Percentiles rank a stretch among this genome's conserved stretches.
phyloP scores from a whole-genome alignment of 2,113 vertebrate genomes.

The Indicator indicator region DNA sequence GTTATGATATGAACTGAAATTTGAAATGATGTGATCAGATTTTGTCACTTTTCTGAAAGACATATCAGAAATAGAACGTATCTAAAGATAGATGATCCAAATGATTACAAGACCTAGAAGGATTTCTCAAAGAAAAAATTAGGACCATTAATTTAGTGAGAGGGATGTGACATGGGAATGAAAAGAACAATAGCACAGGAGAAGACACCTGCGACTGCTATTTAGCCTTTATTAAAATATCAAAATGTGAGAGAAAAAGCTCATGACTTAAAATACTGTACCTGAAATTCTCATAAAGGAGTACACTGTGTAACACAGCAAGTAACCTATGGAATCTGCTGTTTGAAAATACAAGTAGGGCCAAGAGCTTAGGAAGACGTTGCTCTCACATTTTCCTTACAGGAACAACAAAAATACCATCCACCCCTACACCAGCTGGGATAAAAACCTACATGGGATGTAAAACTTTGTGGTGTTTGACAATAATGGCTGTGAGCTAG shows the following conservation, averaged over 20 bases:
- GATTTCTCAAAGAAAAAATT: constrained; percentile 18
- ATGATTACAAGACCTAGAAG: constrained; percentile 30
- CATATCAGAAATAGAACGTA: constrained; percentile 10
- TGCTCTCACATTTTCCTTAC: constrained; percentile 54
- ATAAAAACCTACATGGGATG: constrained; percentile 43
- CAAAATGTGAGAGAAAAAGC: constrained; percentile 6
- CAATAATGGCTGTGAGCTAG: constrained; percentile 15
- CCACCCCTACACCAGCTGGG: constrained; percentile 61
- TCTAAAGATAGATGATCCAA: constrained; percentile 36
- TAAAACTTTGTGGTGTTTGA: constrained; percentile 45
- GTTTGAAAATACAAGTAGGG: not conserved
- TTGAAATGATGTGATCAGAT: not conserved
- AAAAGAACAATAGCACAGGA: constrained; percentile 36
- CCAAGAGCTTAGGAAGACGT: constrained; percentile 36
- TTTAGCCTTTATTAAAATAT: constrained; percentile 10
- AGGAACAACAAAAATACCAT: constrained; percentile 68
- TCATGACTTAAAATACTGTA: constrained; percentile 31
- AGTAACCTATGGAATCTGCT: constrained; percentile 15
- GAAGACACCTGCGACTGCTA: not conserved
- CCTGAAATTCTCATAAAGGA: constrained; percentile 7
- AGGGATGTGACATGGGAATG: not conserved
- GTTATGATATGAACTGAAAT: not conserved
- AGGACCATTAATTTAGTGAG: constrained; percentile 21
- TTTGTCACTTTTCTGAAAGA: constrained; percentile 33
- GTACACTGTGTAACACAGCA: not conserved